Evolutionary conservation across 2,113 vertebrate genomes (phyloP).

Genomic region (Pelmatolapia mariae): DNA sequence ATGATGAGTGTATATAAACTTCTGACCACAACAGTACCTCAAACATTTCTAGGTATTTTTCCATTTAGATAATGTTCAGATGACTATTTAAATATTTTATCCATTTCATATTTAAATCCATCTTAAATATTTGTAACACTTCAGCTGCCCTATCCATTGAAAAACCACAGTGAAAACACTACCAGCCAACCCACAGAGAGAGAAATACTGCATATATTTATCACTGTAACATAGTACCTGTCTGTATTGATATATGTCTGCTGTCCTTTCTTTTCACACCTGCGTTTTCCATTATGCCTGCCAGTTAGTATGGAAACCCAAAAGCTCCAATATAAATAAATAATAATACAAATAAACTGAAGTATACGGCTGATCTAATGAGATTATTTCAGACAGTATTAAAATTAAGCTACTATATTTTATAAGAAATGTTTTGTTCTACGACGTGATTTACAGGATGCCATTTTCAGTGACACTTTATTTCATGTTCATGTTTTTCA

Average conservation of each 20-base stretch:
- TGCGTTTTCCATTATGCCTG: not conserved
- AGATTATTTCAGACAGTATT: not conserved
- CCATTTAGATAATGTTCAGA: constrained; percentile 4
- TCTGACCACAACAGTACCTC: not conserved
- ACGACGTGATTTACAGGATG: not conserved
- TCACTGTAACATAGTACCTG: not conserved
- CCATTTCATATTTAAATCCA: constrained; percentile 23
- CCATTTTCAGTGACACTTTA: not conserved
- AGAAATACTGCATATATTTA: not conserved
- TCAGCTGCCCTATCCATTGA: not conserved
- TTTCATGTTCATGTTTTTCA: not conserved
- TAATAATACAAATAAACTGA: not conserved
- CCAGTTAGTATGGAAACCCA: not conserved
- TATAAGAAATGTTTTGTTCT: not conserved
- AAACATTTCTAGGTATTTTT: not conserved
- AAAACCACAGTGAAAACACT: constrained; percentile 20
- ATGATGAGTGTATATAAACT: not conserved
- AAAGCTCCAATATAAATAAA: not conserved
- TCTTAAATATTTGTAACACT: not conserved
- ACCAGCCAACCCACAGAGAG: not conserved
- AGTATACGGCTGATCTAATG: not conserved
- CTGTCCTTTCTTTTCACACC: not conserved
- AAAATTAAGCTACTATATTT: not conserved
- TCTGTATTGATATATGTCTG: not conserved
- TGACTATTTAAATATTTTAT: constrained; percentile 29